Base-by-base conservation (phyloP, 2,797 vertebrate species). In the Thaleichthys pacificus region DNA sequence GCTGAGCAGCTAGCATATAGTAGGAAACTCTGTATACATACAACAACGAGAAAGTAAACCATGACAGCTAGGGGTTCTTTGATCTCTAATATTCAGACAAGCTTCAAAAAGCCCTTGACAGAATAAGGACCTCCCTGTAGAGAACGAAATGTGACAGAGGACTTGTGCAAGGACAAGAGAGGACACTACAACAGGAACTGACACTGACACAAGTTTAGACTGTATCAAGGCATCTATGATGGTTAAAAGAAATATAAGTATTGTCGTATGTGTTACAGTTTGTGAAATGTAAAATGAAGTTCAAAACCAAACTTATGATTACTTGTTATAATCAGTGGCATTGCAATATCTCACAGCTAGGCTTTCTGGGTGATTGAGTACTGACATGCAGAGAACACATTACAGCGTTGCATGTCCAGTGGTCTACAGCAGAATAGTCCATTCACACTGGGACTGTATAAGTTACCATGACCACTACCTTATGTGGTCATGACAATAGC, bases 401-500 rank as follows among this genome's bases (percentile, higher is more conserved):
- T 47, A 49, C 26, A 42, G 26, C 38, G 5, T 61, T 12, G 67
- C 65, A 9, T 54, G 47, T 19, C 17, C 74, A 28, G 21, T 32
- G 32, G 12, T 51, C 1, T 60, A 68, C 60, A 35, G 32, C 51
- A 42, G 30, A 63, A 61, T 28, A 57, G 68, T 49, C 56, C 60
- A 17, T 26, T 47, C 64, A 67, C 51, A 56, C 4, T 56, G 19
- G 15, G 51, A 56, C 51, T 56, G 17, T 56, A n/a, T n/a, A 42
- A 9, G 19, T 56, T 56, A 65, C 24, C 15, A 60, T 64, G 68
- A 57, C 54, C 22, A 26, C n/a, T 67, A 74, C 47, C 38, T 54
- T 66, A 32, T 47, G 5, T 15, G n/a, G 38, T 21, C n/a, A 42
- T 24, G 19, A 77, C 63, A 64, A 57, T 65, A 65, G 68, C 68